A percentile compares a stretch with the other conserved stretches of the same genome.
phyloP scores from a whole-genome alignment of 2,888 invertebrate genomes.

The Pilophorus perplexus region DNA sequence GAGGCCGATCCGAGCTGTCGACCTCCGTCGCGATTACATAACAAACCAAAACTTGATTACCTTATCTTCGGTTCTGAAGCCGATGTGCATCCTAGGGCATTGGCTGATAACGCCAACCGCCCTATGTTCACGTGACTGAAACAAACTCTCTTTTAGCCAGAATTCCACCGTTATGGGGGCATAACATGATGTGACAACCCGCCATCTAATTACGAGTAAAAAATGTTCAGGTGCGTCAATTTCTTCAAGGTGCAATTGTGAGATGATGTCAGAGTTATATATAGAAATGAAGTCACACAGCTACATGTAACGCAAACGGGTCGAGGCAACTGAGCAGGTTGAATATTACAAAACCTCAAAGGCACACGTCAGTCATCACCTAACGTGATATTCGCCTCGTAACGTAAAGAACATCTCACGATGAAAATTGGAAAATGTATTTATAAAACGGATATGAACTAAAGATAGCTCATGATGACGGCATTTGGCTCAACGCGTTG shows the following conservation, averaged over 20 bases:
- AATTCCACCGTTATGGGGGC: too few relatives aligned
- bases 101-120: conserved; percentile 32
- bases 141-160: too few relatives aligned
- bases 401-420: not conserved
- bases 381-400: too few relatives aligned
- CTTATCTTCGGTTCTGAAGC: conserved; percentile 3
- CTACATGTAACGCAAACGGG: conserved; percentile 37
- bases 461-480: too few relatives aligned
- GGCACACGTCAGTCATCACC: too few relatives aligned
- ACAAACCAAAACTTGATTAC: too few relatives aligned
- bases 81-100: conserved; percentile 22
- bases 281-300: conserved; percentile 44
- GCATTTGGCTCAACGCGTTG: too few relatives aligned
- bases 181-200: too few relatives aligned
- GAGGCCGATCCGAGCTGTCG: too few relatives aligned
- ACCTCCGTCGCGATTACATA: too few relatives aligned
- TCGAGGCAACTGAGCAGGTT: not conserved
- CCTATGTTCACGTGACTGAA: conserved; percentile 26
- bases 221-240: conserved; percentile 20
- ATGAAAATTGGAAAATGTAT: not conserved
- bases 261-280: conserved; percentile 43
- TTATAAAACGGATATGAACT: not conserved
- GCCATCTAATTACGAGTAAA: too few relatives aligned
- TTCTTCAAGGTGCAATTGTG: conserved; percentile 43
- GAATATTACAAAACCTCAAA: not conserved